Evolutionary conservation across 2,113 vertebrate genomes (phyloP), one percentile per base, ranked within the genome.

Genomic region (Megaceryle maxima): DNA sequence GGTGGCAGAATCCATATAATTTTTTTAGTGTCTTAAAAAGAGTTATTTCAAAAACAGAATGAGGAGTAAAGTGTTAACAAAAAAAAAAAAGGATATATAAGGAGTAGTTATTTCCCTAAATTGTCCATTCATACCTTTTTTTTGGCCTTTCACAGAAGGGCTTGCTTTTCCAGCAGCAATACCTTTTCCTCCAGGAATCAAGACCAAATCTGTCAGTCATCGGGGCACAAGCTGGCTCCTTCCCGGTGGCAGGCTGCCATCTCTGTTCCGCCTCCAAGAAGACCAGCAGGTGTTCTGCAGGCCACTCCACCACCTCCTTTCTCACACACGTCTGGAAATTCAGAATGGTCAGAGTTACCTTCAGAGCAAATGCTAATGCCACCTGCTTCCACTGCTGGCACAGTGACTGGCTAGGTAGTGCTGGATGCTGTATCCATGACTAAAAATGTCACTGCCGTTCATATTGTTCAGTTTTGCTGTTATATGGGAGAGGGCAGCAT

Each of bases 151-250:
- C 41, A 41, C 7, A 41, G 57, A 50, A 5, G 0, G 15, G 31
- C 66, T 93, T 73, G 53, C 59, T 78, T 94, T 95, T 90, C 80
- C 86, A 89, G 64, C 55, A 92, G 62, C 80, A 83, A 37, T 95
- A 82, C 70, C 3, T 90, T 95, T 92, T 84, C 70, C 69, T 94
- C 72, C 67, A 46, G 73, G 56, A 68, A 94, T 84, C 72, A 83
- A 90, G 87, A 84, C 91, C 88, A 94, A 94, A 63, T 28, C 81
- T 96, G 92, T 90, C 94, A 95, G 92, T 95, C 89, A 86, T 75
- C 63, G 56, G 83, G 77, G 91, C 67, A 90, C 77, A 92, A 95
- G 70, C 60, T 97, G 95, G 90, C 91, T 83, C 5, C 2, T 91
- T 87, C 63, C 88, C 2, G 1, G n/a, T 79, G 96, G 94, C 94